Evolutionary conservation across 2,113 vertebrate species (phyloP), one percentile per base, ranked within the genome.

Genomic region (Aegypius monachus): DNA sequence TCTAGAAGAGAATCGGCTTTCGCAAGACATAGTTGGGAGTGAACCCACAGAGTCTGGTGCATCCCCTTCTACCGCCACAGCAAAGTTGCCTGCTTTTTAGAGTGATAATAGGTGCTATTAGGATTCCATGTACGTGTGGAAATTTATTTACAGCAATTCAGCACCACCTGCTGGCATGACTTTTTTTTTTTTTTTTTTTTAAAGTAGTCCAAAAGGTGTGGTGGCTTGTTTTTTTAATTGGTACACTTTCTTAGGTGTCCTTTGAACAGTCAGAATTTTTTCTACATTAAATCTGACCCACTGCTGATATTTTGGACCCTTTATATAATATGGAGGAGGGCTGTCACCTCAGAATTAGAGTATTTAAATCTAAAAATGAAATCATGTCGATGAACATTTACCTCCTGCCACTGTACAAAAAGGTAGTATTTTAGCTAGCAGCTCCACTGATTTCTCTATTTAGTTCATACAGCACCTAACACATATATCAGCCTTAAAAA

Each of bases 81-180:
- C 73, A 83, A 40, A 72, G 17, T 45, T 43, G 21, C 19, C 40
- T 32, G 6, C 22, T 32, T 73, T 53, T 67, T 2, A 20, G 31
- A 38, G n/a, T 10, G 19, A 1, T 6, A 42, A 11, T 0, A 20
- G 42, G 11, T 38, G 53, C 53, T 17, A 5, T 15, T 26, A 23
- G 42, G 38, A 79, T 58, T 70, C 55, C 67, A n/a, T 5, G 6
- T 6, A 20, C 34, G 2, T 0, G 4, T 47, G 56, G 80, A 32
- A 32, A 85, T 68, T n/a, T 70, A 85, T 90, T 73, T 85, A 66
- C 71, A 75, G 78, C 58, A 68, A 77, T 22, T 82, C 91, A 95
- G 95, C 95, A 95, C 96, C 97, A 96, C 94, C 96, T 97, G 84
- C 91, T 96, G 95, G 95, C 36, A 77, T 0, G 2, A 43, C 7